Conservation (phyloP, 1,140 invertebrate genomes). For the Caenorhabditis briggsae region DNA sequence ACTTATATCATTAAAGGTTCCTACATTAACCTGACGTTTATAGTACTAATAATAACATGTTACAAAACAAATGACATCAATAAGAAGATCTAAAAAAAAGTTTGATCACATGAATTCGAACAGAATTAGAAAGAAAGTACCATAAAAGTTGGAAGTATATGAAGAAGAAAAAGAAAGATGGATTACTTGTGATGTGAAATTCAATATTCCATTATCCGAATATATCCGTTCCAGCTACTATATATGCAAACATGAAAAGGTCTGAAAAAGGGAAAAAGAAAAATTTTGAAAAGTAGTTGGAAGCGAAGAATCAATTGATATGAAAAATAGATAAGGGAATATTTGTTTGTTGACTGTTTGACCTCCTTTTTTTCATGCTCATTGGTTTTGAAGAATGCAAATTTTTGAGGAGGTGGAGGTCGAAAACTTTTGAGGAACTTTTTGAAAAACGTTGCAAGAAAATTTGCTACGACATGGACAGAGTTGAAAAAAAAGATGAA, state of each 20-base stretch:
- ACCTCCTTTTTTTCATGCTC: slow-evolving; percentile 50
- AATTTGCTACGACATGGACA: neutral
- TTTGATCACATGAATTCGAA: neutral
- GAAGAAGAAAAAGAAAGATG: neutral
- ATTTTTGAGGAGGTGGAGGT: slow-evolving; percentile 41
- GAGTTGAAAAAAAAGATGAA: slow-evolving; percentile 18
- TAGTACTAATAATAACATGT: too few relatives aligned
- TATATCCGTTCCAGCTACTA: slow-evolving; percentile 21
- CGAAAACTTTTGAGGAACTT: neutral
- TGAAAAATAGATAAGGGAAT: neutral
- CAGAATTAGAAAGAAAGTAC: neutral
- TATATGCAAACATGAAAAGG: neutral
- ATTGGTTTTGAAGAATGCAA: slow-evolving; percentile 41
- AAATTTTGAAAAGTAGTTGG: neutral
- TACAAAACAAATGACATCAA: neutral
- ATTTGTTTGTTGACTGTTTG: slow-evolving; percentile 7
- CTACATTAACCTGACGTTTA: too few relatives aligned
- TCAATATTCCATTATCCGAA: slow-evolving; percentile 47
- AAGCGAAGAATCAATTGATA: slow-evolving; percentile 31
- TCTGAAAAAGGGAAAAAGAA: neutral
- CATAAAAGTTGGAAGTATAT: neutral
- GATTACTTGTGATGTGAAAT: slow-evolving; percentile 48
- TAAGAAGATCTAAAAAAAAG: neutral
- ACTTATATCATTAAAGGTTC: too few relatives aligned
- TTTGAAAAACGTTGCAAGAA: neutral